Evolutionary conservation across 2,113 vertebrate species (phyloP), one percentile per base, ranked within the genome.

Genomic region (Plecotus auritus): DNA sequence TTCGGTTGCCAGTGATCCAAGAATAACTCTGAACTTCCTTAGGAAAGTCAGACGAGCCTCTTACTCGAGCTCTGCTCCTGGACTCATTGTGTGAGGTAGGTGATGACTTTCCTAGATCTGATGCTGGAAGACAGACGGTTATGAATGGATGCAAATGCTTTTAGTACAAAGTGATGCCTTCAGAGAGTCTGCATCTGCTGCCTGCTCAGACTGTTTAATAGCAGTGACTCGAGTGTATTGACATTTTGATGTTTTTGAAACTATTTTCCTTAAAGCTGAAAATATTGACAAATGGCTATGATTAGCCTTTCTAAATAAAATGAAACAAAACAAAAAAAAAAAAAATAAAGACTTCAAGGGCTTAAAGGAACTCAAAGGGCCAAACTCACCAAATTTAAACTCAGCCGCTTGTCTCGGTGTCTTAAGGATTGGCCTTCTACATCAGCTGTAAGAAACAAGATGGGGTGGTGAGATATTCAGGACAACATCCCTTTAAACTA

Each of bases 341-440:
- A 54, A 54, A 20, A 20, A 56, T 49, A 37, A 88, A 59, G 22
- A 77, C 3, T 40, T 78, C 37, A 66, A 89, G 83, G 51, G 56
- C 23, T 92, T 85, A 85, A 88, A 94, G 59, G 30, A 92, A 92
- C 23, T 35, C n/a, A 67, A 72, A 76, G 40, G 3, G 30, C 14
- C 59, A 73, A 82, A 98, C 99, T 99, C 98, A 99, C 99, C 99
- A 99, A 98, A 98, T 99, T 99, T 96, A 99, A 98, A 98, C 99
- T 99, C 94, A 99, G 99, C 95, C 99, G 98, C 97, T 99, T 99
- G 98, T 99, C 99, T 96, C 98, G 98, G 82, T 97, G 98, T 97
- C 98, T 98, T 96, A 98, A 97, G 59, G 97, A 97, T 67, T 96
- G 99, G 94, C 97, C 98, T 85, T 99, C 99, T 85, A 98, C 89